phyloP scores from a whole-genome alignment of 2,113 vertebrate species.

The Anas platyrhynchos region DNA sequence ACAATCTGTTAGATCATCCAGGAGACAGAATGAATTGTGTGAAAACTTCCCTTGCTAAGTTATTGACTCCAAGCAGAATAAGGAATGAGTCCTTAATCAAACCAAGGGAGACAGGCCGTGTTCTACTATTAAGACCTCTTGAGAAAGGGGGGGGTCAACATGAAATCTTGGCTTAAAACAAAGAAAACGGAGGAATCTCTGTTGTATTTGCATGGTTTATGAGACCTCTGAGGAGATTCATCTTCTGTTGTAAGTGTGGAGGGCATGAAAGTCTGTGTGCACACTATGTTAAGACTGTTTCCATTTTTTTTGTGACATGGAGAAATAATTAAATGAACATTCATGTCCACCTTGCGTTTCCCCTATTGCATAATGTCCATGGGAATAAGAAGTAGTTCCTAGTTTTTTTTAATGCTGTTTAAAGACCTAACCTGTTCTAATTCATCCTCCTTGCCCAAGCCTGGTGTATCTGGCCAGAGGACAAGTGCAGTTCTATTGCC shows the following conservation, averaged over 20 bases:
- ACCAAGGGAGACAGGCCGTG: neutral
- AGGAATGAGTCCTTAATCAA: neutral
- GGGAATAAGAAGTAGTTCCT: neutral
- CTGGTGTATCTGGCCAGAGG: neutral
- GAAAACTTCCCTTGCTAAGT: neutral
- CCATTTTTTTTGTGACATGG: neutral
- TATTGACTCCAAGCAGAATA: neutral
- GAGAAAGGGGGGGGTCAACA: neutral
- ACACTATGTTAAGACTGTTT: neutral
- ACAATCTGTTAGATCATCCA: neutral
- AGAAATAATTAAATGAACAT: neutral
- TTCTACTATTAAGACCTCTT: neutral
- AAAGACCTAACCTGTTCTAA: neutral
- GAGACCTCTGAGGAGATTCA: neutral
- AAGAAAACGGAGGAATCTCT: neutral
- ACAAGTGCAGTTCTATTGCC: neutral
- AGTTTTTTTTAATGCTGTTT: neutral
- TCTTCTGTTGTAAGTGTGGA: neutral
- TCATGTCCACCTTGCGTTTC: neutral
- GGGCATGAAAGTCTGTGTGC: neutral
- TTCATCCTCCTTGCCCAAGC: neutral
- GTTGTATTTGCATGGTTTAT: neutral
- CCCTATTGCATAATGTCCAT: neutral
- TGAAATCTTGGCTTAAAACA: neutral
- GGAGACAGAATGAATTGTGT: conserved; percentile 1